A percentile compares a stretch with the other conserved stretches of the same genome.
Evolutionary conservation across 1,140 invertebrate species (phyloP).

Genomic region (Heliothis virescens): DNA sequence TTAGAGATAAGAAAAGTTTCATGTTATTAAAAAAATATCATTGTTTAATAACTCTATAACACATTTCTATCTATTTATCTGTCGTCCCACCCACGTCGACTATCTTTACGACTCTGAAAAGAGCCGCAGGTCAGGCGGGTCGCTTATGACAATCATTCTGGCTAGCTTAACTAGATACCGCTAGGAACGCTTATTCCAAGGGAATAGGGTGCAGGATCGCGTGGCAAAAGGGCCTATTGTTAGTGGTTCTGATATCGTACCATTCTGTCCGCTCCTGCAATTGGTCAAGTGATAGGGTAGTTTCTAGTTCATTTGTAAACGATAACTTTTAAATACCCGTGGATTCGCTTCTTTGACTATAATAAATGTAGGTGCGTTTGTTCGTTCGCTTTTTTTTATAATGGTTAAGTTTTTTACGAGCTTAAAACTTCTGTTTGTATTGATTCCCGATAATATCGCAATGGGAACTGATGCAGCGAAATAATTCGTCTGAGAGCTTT

Average conservation of each 20-base stretch:
- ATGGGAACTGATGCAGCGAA: too few species aligned
- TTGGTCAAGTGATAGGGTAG: constrained; percentile 20
- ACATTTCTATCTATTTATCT: constrained; percentile 38
- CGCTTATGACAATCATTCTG: constrained; percentile 8
- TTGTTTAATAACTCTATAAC: constrained; percentile 18
- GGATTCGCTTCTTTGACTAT: neutral
- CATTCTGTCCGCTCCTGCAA: constrained; percentile 37
- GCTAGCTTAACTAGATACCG: neutral
- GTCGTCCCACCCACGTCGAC: constrained; percentile 38
- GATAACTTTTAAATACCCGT: neutral
- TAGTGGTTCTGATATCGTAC: constrained; percentile 42
- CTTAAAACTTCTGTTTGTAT: too few species aligned
- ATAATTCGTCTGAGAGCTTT: too few species aligned
- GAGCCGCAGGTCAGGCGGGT: constrained; percentile 46
- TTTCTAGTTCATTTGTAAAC: constrained; percentile 35
- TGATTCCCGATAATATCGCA: too few species aligned
- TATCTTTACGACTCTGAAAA: constrained; percentile 48
- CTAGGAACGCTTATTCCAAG: constrained; percentile 2
- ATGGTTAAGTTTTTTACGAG: too few species aligned
- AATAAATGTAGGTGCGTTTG: neutral
- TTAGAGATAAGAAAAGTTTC: neutral
- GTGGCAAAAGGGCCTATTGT: neutral
- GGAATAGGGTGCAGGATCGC: constrained; percentile 30
- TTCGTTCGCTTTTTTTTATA: too few species aligned
- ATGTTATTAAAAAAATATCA: neutral